Evolutionary conservation across 2,113 vertebrate species (phyloP).

Genomic region (Perccottus glenii): DNA sequence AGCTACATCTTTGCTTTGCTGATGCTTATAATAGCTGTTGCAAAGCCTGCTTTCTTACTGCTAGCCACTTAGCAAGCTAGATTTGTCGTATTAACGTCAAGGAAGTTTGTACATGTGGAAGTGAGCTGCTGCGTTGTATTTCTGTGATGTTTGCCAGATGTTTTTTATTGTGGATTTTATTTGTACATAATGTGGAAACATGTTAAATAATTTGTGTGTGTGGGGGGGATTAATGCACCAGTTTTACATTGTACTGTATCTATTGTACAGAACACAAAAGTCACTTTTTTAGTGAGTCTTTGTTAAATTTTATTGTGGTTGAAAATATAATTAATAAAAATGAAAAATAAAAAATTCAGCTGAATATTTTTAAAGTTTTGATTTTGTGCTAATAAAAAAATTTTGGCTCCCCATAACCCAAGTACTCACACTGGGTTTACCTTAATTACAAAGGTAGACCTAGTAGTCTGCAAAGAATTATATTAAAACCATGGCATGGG

Average conservation of each 20-base stretch:
- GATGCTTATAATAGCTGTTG: constrained; percentile 27
- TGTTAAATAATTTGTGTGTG: constrained; percentile 45
- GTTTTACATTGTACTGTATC: constrained; percentile 91
- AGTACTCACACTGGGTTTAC: too few relatives aligned
- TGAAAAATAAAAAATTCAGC: constrained; percentile 75
- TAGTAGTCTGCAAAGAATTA: too few relatives aligned
- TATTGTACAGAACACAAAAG: constrained; percentile 92
- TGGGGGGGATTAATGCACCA: constrained; percentile 70
- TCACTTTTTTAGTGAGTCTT: constrained; percentile 95
- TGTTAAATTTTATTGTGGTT: constrained; percentile 99
- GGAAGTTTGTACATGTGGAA: constrained; percentile 34
- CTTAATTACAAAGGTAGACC: too few relatives aligned
- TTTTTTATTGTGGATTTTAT: constrained; percentile 87
- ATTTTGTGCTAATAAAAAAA: too few relatives aligned
- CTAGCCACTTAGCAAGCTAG: constrained; percentile 36
- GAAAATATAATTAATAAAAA: constrained; percentile 79
- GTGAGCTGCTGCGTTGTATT: constrained; percentile 82
- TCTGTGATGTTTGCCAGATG: constrained; percentile 85
- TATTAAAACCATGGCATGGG: too few relatives aligned
- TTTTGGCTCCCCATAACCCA: too few relatives aligned
- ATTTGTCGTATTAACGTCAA: constrained; percentile 14
- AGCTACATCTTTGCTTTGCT: not conserved
- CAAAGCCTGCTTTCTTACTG: constrained; percentile 20
- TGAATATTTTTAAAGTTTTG: constrained; percentile 41
- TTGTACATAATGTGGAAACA: constrained; percentile 76